Evolutionary conservation across 2,797 vertebrate genomes (phyloP).

Genomic region (Crocidura indochinensis): DNA sequence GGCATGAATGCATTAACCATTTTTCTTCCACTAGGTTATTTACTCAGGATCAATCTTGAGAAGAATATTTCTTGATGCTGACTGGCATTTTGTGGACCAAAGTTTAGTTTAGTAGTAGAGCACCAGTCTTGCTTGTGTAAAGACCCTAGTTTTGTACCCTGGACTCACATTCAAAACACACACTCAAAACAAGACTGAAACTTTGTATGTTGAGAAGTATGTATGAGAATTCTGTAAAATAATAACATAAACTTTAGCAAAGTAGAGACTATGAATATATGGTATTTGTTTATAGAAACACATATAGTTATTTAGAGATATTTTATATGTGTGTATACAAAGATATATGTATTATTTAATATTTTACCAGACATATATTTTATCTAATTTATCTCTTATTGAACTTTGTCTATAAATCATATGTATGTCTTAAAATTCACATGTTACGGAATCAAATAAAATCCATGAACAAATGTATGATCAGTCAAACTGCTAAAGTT

Average conservation of each 20-base stretch:
- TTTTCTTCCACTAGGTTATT: slow-evolving; percentile 33
- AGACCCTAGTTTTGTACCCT: not conserved
- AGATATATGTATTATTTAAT: not conserved
- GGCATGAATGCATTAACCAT: not conserved
- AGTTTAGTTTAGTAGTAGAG: not conserved
- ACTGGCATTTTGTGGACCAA: not conserved
- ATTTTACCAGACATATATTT: not conserved
- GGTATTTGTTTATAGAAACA: not conserved
- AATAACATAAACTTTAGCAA: not conserved
- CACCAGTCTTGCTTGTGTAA: not conserved
- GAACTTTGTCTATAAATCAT: slow-evolving; percentile 38
- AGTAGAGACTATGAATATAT: slow-evolving; percentile 18
- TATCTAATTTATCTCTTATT: not conserved
- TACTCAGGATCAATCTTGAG: not conserved
- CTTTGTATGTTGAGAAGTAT: not conserved
- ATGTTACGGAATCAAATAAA: slow-evolving; percentile 1
- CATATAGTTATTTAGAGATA: no score
- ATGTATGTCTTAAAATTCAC: slow-evolving; percentile 6
- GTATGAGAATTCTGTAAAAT: not conserved
- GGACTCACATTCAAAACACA: no score
- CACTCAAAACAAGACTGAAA: not conserved
- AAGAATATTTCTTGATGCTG: not conserved
- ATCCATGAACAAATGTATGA: not conserved
- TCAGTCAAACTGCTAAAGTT: not conserved
- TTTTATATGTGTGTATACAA: not conserved